Base-by-base conservation (phyloP, 2,113 vertebrate genomes). In the Sardina pilchardus region DNA sequence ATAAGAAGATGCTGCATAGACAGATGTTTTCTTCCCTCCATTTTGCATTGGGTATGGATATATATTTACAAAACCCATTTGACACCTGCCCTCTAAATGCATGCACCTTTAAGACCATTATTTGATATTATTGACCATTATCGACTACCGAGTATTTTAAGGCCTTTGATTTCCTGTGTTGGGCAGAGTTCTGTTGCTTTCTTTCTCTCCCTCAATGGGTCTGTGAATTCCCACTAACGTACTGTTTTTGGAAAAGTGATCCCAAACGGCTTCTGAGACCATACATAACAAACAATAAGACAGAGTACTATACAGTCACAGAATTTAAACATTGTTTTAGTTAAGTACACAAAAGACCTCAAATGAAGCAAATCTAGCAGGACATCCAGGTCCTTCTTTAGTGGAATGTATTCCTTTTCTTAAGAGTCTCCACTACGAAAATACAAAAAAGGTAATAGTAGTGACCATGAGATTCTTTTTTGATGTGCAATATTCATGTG, bases 331-430 rank as follows among this genome's bases (percentile, higher is more conserved):
- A 89, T 89, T 89, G 89, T n/a, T 30, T 90, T 87, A 86, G 88
- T 81, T 75, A 86, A 56, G 88, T 47, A 89, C 89, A 92, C 93
- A 90, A 93, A 93, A 92, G 90, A 93, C 48, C 89, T 56, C 71
- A 56, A n/a, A 82, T 81, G 48, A 34, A 30, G 10, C 19, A 59
- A 59, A 45, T 45, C 44, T 45, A 45, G 44, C 44, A 45, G 16
- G 48, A 50, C 48, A 50, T 14, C 48, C 48, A 50, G 12, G 48
- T 45, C 39, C 56, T 71, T 34, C 48, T 75, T 45, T 78, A 78
- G 47, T 34, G 82, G 17, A 82, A 59, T 56, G 81, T 75, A 75
- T 47, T 78, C 45, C 43, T 75, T 59, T 59, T 59, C 56, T 59
- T 59, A 59, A 50, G 1, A 24, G 50, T 56, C 16, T 56, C 50